Conservation (phyloP, 2,797 vertebrate genomes). For the Cyprinella venusta region DNA sequence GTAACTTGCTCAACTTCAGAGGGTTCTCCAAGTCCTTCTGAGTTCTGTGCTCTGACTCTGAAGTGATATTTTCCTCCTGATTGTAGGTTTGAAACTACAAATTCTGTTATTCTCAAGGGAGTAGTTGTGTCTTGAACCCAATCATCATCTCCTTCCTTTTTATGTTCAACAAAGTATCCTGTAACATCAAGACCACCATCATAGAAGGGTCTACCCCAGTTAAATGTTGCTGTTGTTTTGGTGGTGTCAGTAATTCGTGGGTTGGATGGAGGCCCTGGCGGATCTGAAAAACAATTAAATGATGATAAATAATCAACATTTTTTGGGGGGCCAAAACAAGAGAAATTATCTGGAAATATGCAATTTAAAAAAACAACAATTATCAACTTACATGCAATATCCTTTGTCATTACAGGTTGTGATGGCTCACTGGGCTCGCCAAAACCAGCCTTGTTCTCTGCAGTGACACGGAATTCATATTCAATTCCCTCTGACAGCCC, state of each 20-base stretch:
- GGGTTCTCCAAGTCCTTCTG: conserved; percentile 91
- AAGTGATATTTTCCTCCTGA: conserved; percentile 94
- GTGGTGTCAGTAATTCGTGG: conserved; percentile 93
- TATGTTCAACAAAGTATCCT: conserved; percentile 95
- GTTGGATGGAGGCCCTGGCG: conserved; percentile 96
- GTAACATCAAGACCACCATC: conserved; percentile 95
- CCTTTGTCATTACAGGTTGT: conserved; percentile 87
- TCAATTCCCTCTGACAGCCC: conserved; percentile 93
- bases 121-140: conserved; percentile 92
- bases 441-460: conserved; percentile 97
- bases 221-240: conserved; percentile 91
- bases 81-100: conserved; percentile 91
- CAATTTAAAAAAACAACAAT: neutral
- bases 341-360: conserved; percentile 12
- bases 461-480: conserved; percentile 98
- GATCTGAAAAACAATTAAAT: conserved; percentile 79
- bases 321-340: neutral
- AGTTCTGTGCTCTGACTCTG: conserved; percentile 91
- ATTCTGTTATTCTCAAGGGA: conserved; percentile 88
- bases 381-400: conserved; percentile 90
- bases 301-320: neutral
- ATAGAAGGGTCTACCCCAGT: conserved; percentile 94
- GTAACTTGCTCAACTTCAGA: conserved; percentile 86
- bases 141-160: conserved; percentile 92
- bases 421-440: conserved; percentile 93